Evolutionary conservation across 1,140 invertebrate genomes (phyloP).

Genomic region (Heliconius melpomene): DNA sequence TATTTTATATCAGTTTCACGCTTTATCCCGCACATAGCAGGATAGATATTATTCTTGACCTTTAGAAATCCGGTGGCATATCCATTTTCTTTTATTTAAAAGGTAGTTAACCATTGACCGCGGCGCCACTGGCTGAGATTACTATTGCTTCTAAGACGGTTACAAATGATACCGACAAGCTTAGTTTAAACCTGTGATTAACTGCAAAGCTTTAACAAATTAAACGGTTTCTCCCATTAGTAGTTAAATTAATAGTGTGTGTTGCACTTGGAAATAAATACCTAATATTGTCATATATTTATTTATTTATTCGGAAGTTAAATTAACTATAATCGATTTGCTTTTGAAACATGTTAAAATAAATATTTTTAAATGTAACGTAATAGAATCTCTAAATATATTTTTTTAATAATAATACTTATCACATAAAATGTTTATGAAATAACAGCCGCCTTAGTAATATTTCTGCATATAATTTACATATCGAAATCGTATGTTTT

Average conservation of each 20-base stretch:
- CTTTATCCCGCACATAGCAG: no score
- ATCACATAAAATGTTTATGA: neutral
- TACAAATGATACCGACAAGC: slow-evolving; percentile 70
- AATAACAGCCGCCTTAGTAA: neutral
- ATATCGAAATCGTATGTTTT: slow-evolving; percentile 14
- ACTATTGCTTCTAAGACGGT: slow-evolving; percentile 64
- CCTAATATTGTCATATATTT: neutral
- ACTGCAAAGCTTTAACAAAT: slow-evolving; percentile 65
- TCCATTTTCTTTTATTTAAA: slow-evolving; percentile 68
- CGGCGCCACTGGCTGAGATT: slow-evolving; percentile 56
- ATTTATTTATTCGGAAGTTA: neutral
- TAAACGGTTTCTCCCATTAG: slow-evolving; percentile 42
- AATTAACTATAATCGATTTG: no score
- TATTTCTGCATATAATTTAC: slow-evolving; percentile 3
- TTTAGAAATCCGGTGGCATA: slow-evolving; percentile 61
- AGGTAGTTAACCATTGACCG: slow-evolving; percentile 66
- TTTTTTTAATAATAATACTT: neutral
- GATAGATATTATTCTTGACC: slow-evolving; percentile 42
- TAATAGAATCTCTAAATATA: no score
- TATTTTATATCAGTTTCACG: neutral
- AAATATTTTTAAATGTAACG: no score
- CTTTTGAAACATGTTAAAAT: neutral
- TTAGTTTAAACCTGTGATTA: slow-evolving; percentile 64
- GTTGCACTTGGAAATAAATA: neutral
- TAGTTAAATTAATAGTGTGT: neutral